Percentiles rank a stretch among this genome's conserved stretches.
phyloP scores from a whole-genome alignment of 2,797 vertebrate genomes.

The Lagorchestes hirsutus region DNA sequence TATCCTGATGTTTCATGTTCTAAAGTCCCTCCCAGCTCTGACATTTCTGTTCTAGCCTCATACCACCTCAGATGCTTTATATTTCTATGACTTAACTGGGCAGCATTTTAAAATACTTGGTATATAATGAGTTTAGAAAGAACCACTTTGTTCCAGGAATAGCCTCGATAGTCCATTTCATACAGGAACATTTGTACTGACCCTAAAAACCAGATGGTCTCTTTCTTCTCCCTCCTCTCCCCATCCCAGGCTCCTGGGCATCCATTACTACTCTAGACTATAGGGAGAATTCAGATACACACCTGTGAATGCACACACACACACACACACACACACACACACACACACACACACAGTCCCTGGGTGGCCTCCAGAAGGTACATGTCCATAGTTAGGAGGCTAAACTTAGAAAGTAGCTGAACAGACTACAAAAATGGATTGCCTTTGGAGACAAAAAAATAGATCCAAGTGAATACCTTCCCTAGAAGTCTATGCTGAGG shows the following conservation, averaged over 20 bases:
- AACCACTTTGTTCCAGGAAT: background rate
- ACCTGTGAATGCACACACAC: background rate
- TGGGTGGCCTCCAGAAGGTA: background rate
- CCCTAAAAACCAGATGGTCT: background rate
- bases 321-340: background rate
- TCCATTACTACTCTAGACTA: background rate
- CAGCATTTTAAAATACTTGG: background rate
- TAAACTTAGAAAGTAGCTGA: background rate
- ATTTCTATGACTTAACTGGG: background rate
- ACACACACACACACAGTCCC: background rate
- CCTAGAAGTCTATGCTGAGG: background rate
- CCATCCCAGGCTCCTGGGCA: background rate
- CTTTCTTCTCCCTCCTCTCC: background rate
- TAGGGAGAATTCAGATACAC: background rate
- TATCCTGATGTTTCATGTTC: background rate
- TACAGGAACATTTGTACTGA: background rate
- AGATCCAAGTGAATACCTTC: background rate
- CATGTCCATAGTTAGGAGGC: background rate
- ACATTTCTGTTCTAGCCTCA: background rate
- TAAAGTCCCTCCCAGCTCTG: no score
- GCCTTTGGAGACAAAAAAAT: background rate
- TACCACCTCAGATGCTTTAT: background rate
- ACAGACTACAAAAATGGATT: background rate
- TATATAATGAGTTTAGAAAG: background rate
- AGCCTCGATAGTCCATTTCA: background rate